phyloP scores from a whole-genome alignment of 2,113 vertebrate species.

The Formicarius rufipectus region DNA sequence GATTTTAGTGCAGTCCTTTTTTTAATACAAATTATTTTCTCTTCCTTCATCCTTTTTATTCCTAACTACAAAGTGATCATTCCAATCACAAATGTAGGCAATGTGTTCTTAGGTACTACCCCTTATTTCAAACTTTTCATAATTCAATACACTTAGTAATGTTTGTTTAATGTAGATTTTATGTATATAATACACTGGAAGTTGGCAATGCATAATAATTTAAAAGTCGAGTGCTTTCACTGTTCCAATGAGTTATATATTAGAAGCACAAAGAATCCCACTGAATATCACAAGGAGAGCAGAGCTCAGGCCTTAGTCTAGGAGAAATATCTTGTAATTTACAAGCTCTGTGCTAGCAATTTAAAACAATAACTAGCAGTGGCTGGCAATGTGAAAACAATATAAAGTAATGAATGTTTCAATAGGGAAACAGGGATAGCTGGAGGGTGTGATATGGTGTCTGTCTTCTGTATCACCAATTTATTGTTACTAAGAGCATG shows the following conservation, averaged over 20 bases:
- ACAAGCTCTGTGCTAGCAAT: constrained; percentile 53
- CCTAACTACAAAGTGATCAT: neutral
- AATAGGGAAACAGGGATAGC: constrained; percentile 61
- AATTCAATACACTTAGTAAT: constrained; percentile 1
- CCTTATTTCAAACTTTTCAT: neutral
- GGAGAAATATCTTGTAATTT: constrained; percentile 58
- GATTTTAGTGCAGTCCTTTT: neutral
- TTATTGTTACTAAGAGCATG: constrained; percentile 58
- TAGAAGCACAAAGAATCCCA: neutral
- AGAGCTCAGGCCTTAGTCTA: neutral
- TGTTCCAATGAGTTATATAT: neutral
- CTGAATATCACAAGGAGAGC: neutral
- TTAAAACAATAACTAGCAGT: constrained; percentile 67
- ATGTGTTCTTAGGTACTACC: neutral
- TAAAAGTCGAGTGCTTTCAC: neutral
- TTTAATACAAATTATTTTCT: neutral
- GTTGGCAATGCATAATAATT: neutral
- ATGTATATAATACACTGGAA: neutral
- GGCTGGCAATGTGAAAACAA: constrained; percentile 59
- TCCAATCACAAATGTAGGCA: neutral
- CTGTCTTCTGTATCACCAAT: constrained; percentile 53
- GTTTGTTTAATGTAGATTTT: neutral
- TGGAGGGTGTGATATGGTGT: constrained; percentile 57
- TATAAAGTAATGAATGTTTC: constrained; percentile 68
- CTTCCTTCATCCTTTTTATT: neutral